Percentiles rank a stretch among this genome's conserved stretches.
Evolutionary conservation across 2,888 invertebrate genomes (phyloP).

Genomic region (Mongoloraphidia duomilia): DNA sequence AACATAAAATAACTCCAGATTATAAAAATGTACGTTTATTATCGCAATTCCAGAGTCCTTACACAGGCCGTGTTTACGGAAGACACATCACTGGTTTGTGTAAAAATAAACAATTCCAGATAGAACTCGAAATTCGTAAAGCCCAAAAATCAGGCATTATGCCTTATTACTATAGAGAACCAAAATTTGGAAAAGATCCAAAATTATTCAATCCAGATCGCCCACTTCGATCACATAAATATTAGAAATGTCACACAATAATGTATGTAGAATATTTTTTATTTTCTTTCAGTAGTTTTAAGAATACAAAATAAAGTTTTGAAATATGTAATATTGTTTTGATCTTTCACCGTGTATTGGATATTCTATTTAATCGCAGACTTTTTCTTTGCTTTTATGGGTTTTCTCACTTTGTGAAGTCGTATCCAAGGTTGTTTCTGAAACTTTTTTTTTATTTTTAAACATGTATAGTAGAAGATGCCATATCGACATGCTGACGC

Average conservation of each 20-base stretch:
- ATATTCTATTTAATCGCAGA: too few relatives aligned
- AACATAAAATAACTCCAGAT: conserved; percentile 62
- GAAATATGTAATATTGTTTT: conserved; percentile 17
- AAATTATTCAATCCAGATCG: conserved; percentile 78
- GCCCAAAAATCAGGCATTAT: conserved; percentile 70
- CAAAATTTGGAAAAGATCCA: conserved; percentile 72
- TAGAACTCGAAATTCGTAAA: conserved; percentile 59
- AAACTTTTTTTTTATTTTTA: too few relatives aligned
- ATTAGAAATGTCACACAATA: conserved; percentile 29
- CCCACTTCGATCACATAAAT: conserved; percentile 66
- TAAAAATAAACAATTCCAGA: conserved; percentile 55
- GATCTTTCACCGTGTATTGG: too few relatives aligned
- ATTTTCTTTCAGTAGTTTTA: conserved; percentile 2
- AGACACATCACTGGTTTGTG: conserved; percentile 91
- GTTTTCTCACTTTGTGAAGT: too few relatives aligned
- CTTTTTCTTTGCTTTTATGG: too few relatives aligned
- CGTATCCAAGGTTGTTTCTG: too few relatives aligned
- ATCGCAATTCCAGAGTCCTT: conserved; percentile 91
- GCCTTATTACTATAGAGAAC: conserved; percentile 68
- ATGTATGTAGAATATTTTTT: conserved; percentile 5
- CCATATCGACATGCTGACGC: too few relatives aligned
- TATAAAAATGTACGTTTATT: conserved; percentile 85
- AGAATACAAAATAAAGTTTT: conserved; percentile 13
- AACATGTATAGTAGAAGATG: too few relatives aligned
- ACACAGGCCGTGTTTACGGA: conserved; percentile 85